phyloP scores from a whole-genome alignment of 2,888 invertebrate genomes.

The Ectemnius lituratus region DNA sequence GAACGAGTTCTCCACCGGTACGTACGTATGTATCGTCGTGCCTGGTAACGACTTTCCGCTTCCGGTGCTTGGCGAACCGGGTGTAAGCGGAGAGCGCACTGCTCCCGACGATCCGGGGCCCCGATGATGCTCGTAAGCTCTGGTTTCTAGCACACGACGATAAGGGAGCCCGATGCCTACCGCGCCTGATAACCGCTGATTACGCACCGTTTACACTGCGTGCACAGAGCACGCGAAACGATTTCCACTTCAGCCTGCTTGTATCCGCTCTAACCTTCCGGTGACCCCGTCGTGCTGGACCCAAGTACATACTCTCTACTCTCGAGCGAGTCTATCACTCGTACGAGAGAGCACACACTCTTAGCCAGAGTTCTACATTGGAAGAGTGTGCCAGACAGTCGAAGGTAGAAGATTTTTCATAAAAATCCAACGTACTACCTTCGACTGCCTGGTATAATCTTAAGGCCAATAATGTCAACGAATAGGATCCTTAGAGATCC shows the following conservation, averaged over 20 bases:
- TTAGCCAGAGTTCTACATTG: no score
- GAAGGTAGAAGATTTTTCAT: no score
- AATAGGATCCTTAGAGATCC: no score
- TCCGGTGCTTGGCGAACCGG: slow-evolving; percentile 40
- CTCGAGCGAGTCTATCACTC: no score
- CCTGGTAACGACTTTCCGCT: slow-evolving; percentile 46
- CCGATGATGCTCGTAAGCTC: slow-evolving; percentile 17
- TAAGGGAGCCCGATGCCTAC: slow-evolving; percentile 38
- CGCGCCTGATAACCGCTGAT: slow-evolving; percentile 38
- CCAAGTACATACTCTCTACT: not conserved
- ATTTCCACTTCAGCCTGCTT: slow-evolving; percentile 17
- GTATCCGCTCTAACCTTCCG: slow-evolving; percentile 13
- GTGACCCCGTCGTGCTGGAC: not conserved
- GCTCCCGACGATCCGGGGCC: slow-evolving; percentile 15
- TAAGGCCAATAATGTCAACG: no score
- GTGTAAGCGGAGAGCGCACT: slow-evolving; percentile 14
- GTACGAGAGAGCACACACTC: no score
- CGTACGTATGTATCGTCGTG: slow-evolving; percentile 21
- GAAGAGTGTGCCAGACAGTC: no score
- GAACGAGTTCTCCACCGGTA: slow-evolving; percentile 22
- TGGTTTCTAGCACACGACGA: slow-evolving; percentile 30
- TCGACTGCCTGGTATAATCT: no score
- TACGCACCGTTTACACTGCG: slow-evolving; percentile 12
- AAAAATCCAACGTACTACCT: no score
- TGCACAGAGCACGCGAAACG: slow-evolving; percentile 1